Conservation (phyloP, 1,140 invertebrate genomes). For the Aphelenchoides besseyi region DNA sequence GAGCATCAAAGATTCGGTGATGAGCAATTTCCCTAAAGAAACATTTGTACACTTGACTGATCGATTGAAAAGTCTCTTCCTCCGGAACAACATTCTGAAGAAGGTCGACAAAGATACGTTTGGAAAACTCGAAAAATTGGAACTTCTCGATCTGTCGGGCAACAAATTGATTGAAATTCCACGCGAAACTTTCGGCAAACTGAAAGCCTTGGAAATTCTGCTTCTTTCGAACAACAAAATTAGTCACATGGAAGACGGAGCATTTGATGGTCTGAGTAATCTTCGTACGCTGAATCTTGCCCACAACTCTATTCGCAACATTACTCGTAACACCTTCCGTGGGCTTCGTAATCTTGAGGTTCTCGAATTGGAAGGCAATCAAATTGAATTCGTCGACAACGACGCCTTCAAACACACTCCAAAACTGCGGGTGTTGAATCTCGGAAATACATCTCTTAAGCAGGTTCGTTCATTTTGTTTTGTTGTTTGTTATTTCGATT, state of each 20-base stretch:
- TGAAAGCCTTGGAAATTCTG: slow-evolving; percentile 32
- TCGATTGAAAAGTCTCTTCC: slow-evolving; percentile 30
- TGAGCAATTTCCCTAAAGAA: slow-evolving; percentile 45
- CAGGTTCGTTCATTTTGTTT: slow-evolving; percentile 23
- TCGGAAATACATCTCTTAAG: slow-evolving; percentile 47
- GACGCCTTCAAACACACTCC: slow-evolving; percentile 48
- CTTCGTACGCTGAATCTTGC: slow-evolving; percentile 48
- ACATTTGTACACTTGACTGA: slow-evolving; percentile 34
- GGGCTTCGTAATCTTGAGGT: slow-evolving; percentile 50
- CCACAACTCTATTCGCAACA: slow-evolving; percentile 48
- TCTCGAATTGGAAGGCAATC: slow-evolving; percentile 43
- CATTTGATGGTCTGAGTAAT: slow-evolving; percentile 45
- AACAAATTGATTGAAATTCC: slow-evolving; percentile 38
- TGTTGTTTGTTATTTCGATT: slow-evolving; percentile 5
- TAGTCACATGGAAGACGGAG: slow-evolving; percentile 47
- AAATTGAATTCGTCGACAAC: slow-evolving; percentile 28
- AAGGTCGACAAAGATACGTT: slow-evolving; percentile 38
- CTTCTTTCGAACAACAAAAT: slow-evolving; percentile 47
- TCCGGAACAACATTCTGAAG: slow-evolving; percentile 51
- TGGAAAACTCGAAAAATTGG: slow-evolving; percentile 24
- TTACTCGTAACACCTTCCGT: slow-evolving; percentile 53
- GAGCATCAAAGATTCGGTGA: slow-evolving; percentile 42
- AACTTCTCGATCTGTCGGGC: slow-evolving; percentile 30
- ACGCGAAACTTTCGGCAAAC: slow-evolving; percentile 27
- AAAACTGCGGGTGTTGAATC: slow-evolving; percentile 43